phyloP scores from a whole-genome alignment of 2,797 vertebrate genomes.

The Tokudaia tokunoshimensis region DNA sequence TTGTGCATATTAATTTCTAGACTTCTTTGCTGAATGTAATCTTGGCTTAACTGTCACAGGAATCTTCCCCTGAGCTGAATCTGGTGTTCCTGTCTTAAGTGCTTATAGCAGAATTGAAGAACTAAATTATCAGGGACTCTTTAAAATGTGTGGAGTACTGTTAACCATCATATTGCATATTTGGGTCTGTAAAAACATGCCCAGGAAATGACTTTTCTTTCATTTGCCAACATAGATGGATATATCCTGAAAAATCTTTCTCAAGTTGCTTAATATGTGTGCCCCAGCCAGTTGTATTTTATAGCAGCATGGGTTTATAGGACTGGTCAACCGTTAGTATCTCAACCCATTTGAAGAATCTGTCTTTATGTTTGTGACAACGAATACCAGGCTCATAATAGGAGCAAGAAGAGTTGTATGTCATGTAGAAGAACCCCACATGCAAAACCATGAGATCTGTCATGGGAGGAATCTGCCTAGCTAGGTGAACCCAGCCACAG shows the following conservation, averaged over 20 bases:
- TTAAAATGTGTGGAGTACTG: neutral
- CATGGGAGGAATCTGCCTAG: neutral
- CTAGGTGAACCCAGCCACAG: neutral
- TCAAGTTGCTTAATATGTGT: constrained; percentile 21
- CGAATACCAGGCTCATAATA: neutral
- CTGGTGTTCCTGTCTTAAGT: neutral
- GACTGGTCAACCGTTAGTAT: neutral
- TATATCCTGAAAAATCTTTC: constrained; percentile 3
- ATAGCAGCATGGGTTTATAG: neutral
- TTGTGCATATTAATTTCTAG: constrained; percentile 31
- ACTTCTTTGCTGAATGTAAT: constrained; percentile 55
- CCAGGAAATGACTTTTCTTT: constrained; percentile 37
- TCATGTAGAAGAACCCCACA: neutral
- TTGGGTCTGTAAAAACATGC: constrained; percentile 23
- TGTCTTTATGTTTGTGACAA: neutral
- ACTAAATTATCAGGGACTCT: neutral
- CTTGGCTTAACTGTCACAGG: neutral
- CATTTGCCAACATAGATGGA: neutral
- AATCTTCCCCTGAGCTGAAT: neutral
- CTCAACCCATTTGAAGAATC: neutral
- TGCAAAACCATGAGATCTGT: neutral
- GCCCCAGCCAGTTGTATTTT: constrained; percentile 6
- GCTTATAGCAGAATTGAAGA: neutral
- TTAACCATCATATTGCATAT: neutral
- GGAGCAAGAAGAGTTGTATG: neutral